phyloP scores from a whole-genome alignment of 2,113 vertebrate genomes.

The Sorex araneus region DNA sequence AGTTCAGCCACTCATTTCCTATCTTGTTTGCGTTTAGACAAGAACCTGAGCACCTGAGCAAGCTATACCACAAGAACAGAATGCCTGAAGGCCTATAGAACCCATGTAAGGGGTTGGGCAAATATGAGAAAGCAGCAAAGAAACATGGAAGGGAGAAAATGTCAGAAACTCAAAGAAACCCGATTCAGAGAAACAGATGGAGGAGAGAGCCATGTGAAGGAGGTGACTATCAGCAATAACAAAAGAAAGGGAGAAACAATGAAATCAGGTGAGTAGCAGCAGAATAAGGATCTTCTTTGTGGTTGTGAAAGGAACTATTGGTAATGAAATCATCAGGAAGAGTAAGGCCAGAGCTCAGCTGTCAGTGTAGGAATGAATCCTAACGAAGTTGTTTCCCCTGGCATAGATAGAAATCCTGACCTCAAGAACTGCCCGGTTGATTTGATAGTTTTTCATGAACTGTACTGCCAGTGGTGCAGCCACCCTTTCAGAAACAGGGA shows the following conservation, averaged over 20 bases:
- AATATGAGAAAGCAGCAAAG: background rate
- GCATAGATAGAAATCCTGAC: background rate
- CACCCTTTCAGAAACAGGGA: slow-evolving; percentile 36
- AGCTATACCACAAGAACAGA: background rate
- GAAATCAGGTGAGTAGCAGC: background rate
- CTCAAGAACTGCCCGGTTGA: background rate
- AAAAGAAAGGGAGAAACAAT: background rate
- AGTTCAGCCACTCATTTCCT: no score
- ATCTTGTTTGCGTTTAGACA: no score
- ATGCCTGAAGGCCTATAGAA: background rate
- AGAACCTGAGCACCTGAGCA: no score
- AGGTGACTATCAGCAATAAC: background rate
- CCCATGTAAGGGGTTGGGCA: background rate
- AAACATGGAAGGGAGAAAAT: background rate
- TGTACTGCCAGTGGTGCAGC: slow-evolving; percentile 6
- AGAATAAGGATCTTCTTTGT: background rate
- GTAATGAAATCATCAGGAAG: background rate
- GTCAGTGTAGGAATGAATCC: background rate
- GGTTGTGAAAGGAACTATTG: background rate
- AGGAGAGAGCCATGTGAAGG: background rate
- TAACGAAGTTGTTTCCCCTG: slow-evolving; percentile 48
- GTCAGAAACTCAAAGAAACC: slow-evolving; percentile 5
- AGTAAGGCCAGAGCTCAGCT: background rate
- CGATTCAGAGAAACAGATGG: slow-evolving; percentile 24
- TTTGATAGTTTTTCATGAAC: slow-evolving; percentile 31